phyloP scores from a whole-genome alignment of 2,113 vertebrate genomes.

The Rhizomys pruinosus region DNA sequence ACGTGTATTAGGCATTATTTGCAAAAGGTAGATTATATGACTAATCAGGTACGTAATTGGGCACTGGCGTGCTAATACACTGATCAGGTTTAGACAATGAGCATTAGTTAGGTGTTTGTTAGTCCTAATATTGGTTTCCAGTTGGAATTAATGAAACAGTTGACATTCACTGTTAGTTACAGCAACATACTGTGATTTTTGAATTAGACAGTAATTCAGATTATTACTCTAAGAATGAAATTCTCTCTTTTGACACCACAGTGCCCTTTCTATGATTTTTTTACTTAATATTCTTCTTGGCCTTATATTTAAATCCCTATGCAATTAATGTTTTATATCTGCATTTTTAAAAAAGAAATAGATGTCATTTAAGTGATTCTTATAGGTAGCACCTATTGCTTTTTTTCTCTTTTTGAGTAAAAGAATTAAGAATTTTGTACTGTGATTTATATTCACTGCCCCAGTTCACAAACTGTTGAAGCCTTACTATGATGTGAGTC shows the following conservation, averaged over 20 bases:
- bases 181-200: slow-evolving; percentile 92
- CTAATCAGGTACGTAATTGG: slow-evolving; percentile 88
- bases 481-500: slow-evolving; percentile 66
- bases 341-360: slow-evolving; percentile 79
- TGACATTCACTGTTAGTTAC: slow-evolving; percentile 87
- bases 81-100: slow-evolving; percentile 87
- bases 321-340: slow-evolving; percentile 89
- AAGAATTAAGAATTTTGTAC: slow-evolving; percentile 85
- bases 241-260: slow-evolving; percentile 86
- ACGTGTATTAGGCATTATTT: slow-evolving; percentile 84
- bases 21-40: slow-evolving; percentile 85
- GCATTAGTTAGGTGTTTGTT: slow-evolving; percentile 83
- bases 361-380: slow-evolving; percentile 83
- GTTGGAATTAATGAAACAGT: slow-evolving; percentile 83
- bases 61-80: slow-evolving; percentile 87
- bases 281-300: slow-evolving; percentile 87
- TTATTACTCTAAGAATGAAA: slow-evolving; percentile 78
- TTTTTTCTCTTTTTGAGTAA: slow-evolving; percentile 84
- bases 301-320: slow-evolving; percentile 92
- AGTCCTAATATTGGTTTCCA: slow-evolving; percentile 85
- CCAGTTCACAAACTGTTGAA: slow-evolving; percentile 75
- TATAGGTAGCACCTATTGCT: slow-evolving; percentile 83
- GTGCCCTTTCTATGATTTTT: slow-evolving; percentile 87
- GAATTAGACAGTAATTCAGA: slow-evolving; percentile 85
- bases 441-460: slow-evolving; percentile 86